Conservation (phyloP, 2,888 invertebrate species). For the Axea sp. region DNA sequence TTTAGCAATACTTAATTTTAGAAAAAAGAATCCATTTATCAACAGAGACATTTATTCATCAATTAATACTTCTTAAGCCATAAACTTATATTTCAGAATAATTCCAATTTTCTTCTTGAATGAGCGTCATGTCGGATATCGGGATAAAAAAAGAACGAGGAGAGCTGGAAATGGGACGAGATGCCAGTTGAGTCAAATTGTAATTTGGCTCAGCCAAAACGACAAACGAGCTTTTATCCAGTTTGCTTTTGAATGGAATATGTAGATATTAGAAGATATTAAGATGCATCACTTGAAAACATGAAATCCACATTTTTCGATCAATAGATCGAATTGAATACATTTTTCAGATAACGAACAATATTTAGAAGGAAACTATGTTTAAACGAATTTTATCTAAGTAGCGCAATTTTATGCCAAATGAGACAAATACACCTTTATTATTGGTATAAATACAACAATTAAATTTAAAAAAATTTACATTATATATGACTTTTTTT, state of each 20-base stretch:
- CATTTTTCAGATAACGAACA: slow-evolving; percentile 23
- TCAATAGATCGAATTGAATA: slow-evolving; percentile 36
- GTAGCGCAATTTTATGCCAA: slow-evolving; percentile 24
- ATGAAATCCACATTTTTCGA: slow-evolving; percentile 50
- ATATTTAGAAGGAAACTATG: slow-evolving; percentile 32
- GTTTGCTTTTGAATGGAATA: slow-evolving; percentile 57
- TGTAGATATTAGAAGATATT: slow-evolving; percentile 58
- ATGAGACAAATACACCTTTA: slow-evolving; percentile 28
- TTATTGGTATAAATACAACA: slow-evolving; percentile 29
- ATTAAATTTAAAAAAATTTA: slow-evolving; percentile 16
- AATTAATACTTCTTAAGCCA: slow-evolving; percentile 54
- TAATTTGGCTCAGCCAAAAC: slow-evolving; percentile 71
- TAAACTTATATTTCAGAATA: slow-evolving; percentile 68
- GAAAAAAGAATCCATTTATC: slow-evolving; percentile 39
- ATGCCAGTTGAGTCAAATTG: slow-evolving; percentile 64
- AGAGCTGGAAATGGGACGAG: slow-evolving; percentile 24
- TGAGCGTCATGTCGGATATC: slow-evolving; percentile 61
- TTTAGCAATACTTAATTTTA: not conserved
- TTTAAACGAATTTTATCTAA: slow-evolving; percentile 34
- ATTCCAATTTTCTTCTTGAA: slow-evolving; percentile 73
- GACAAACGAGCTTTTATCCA: slow-evolving; percentile 65
- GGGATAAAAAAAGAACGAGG: slow-evolving; percentile 28
- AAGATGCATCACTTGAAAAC: slow-evolving; percentile 59
- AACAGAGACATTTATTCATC: slow-evolving; percentile 52
- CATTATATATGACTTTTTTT: too few relatives aligned